Conservation (phyloP, 2,797 vertebrate genomes). For the Echeneis naucrates region DNA sequence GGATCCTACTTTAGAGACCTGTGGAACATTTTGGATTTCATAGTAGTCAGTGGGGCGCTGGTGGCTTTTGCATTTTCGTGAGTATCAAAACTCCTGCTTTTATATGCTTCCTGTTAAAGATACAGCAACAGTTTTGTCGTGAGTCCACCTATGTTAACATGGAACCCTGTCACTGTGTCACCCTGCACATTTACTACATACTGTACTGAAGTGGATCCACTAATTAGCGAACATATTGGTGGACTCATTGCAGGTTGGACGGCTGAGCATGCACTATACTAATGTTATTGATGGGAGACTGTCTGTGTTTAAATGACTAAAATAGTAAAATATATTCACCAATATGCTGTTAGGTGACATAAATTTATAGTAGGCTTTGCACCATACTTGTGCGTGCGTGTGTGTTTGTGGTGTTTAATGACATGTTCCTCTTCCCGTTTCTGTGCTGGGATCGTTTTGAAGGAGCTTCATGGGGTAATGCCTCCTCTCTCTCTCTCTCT, state of each 20-base stretch:
- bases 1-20: slow-evolving; percentile 97
- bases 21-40: slow-evolving; percentile 99
- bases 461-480: slow-evolving; percentile 99
- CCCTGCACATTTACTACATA: not conserved
- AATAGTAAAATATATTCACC: not conserved
- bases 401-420: slow-evolving; percentile 58
- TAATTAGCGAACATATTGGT: not conserved
- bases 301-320: not conserved
- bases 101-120: not conserved
- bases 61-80: slow-evolving; percentile 99
- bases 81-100: slow-evolving; percentile 77
- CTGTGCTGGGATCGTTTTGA: slow-evolving; percentile 86
- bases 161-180: not conserved
- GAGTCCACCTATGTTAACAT: not conserved
- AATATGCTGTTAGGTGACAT: not conserved
- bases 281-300: not conserved
- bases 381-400: not conserved
- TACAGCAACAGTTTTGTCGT: not conserved
- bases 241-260: not conserved
- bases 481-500: slow-evolving; percentile 83
- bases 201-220: not conserved
- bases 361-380: too few relatives aligned
- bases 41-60: slow-evolving; percentile 98
- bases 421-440: slow-evolving; percentile 75
- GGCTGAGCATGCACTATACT: not conserved